Evolutionary conservation across 2,797 vertebrate species (phyloP), one percentile per base, ranked within the genome.

Genomic region (Alauda arvensis): DNA sequence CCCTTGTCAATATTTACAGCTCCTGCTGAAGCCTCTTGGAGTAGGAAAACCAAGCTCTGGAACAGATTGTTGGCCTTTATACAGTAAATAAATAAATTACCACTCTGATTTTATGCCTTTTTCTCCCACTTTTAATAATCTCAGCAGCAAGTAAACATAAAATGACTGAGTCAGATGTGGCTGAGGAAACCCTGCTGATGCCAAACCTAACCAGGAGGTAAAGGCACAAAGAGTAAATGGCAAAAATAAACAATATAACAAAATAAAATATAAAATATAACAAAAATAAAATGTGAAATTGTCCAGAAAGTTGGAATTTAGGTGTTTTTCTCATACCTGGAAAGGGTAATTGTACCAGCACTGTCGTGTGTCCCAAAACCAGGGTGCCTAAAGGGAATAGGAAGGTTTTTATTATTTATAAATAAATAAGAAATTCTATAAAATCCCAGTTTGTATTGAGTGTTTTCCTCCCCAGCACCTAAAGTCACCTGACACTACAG

Each of bases 301-400:
- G 53, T 19, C 20, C 42, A 55, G 34, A 7, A 57, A 46, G 19
- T 4, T 68, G 49, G n/a, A 39, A 52, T 71, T 55, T 18, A 26
- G 56, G 71, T 20, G 23, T 34, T 71, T 34, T 37, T 57, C 13
- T 81, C 81, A 1, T 98, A 99, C 99, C 98, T 99, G 98, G 96
- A 97, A 98, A 34, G 99, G 99, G 94, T 99, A 99, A 86, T 97
- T 97, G 92, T 98, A 98, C 99, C 99, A 99, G 97, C 99, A 99
- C 40, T 99, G 98, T 92, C 97, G 97, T 18, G 98, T 99, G 85
- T 99, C 98, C 98, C 98, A 99, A 95, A 99, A 97, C 99, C 99
- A 99, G 39, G 98, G 97, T 21, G 97, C 95, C 99, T 99, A 88
- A 46, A 95, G 80, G 70, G 49, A 87, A 91, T 68, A 39, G 28